Evolutionary conservation across 2,797 vertebrate species (phyloP).

Genomic region (Ispidina lecontei): DNA sequence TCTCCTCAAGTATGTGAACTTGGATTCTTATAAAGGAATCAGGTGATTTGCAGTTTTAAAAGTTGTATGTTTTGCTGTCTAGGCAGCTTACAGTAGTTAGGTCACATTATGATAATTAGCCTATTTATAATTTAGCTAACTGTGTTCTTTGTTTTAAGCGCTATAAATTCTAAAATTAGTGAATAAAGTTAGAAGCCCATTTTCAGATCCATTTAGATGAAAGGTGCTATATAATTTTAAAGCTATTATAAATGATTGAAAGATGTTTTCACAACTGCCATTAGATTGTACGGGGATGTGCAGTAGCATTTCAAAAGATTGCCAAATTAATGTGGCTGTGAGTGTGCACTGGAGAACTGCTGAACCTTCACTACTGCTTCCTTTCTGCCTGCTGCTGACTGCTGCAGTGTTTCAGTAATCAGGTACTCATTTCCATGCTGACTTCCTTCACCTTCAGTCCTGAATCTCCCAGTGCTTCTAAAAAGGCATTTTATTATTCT

Average conservation of each 20-base stretch:
- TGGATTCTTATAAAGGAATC: not conserved
- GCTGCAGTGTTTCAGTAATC: not conserved
- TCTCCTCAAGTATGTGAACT: not conserved
- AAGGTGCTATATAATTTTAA: constrained; percentile 56
- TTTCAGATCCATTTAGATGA: constrained; percentile 16
- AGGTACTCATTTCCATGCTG: constrained; percentile 16
- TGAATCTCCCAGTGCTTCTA: not conserved
- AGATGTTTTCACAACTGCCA: constrained; percentile 58
- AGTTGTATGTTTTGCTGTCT: constrained; percentile 23
- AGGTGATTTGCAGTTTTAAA: constrained; percentile 18
- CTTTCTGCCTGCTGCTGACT: constrained; percentile 44
- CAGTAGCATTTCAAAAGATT: constrained; percentile 55
- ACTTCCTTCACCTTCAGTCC: not conserved
- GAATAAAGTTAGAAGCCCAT: not conserved
- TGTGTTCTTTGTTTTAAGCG: constrained; percentile 38
- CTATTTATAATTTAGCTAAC: constrained; percentile 52
- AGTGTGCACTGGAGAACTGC: constrained; percentile 29
- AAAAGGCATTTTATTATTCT: not conserved
- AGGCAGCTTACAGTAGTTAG: constrained; percentile 28
- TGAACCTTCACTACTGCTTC: constrained; percentile 45
- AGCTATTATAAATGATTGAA: constrained; percentile 61
- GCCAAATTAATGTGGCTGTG: constrained; percentile 47
- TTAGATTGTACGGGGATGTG: constrained; percentile 26
- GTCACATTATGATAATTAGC: constrained; percentile 36
- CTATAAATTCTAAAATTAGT: constrained; percentile 54